These are phyloP conservation scores for Dendronephthya gigantea DNA, from an alignment of 64 coral and sea anemone genomes.

Conservation along the genomic window DNA sequence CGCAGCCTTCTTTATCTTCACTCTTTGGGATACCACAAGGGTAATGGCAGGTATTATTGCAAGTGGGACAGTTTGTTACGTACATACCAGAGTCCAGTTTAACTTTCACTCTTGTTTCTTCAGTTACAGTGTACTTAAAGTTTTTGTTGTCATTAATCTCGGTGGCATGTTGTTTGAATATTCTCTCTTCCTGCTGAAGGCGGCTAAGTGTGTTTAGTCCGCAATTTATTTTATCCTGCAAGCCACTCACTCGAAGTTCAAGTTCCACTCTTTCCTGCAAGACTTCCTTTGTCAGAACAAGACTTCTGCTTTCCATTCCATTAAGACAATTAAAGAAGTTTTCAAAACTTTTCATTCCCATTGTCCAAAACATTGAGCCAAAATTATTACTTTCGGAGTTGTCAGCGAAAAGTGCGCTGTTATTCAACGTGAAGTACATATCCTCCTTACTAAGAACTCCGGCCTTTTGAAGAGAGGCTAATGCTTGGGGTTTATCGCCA, in stretches of 20 bases:
- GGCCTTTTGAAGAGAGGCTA: conserved; percentile 13
- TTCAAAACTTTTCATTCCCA: conserved; percentile 36
- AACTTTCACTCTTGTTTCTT: not conserved
- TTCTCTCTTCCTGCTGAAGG: conserved; percentile 26
- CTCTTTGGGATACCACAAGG: conserved; percentile 25
- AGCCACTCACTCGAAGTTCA: conserved; percentile 28
- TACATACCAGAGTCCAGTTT: not conserved
- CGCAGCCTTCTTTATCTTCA: not conserved
- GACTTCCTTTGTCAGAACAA: conserved; percentile 38
- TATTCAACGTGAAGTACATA: conserved; percentile 33
- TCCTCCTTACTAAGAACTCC: not conserved
- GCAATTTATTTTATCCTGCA: conserved; percentile 17
- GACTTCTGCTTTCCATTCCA: conserved; percentile 22
- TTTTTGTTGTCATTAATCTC: conserved; percentile 40
- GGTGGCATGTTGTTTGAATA: conserved; percentile 22
- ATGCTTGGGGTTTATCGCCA: conserved; percentile 36
- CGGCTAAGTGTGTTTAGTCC: conserved; percentile 28
- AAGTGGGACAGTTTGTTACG: conserved; percentile 28
- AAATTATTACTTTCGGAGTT: conserved; percentile 31
- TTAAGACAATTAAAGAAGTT: conserved; percentile 26
- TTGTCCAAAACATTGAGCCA: conserved; percentile 35
- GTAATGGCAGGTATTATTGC: conserved; percentile 41
- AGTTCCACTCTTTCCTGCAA: conserved; percentile 38
- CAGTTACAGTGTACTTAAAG: conserved; percentile 30
- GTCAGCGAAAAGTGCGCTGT: conserved; percentile 31